Percentiles rank a stretch among this genome's conserved stretches.
Conservation (phyloP, 2,113 vertebrate genomes). For the Abramis brama region DNA sequence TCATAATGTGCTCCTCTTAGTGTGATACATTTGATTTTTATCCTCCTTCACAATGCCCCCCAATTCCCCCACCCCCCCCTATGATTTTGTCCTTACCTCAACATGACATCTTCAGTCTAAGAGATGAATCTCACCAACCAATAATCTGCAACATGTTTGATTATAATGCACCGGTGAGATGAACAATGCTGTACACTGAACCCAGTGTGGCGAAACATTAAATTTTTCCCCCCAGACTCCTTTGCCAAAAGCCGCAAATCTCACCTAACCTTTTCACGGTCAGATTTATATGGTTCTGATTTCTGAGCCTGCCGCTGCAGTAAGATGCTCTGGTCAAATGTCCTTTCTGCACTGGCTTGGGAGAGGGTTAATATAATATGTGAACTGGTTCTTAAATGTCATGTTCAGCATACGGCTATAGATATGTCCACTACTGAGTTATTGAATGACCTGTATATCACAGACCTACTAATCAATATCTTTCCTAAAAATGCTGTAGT, state of each 20-base stretch:
- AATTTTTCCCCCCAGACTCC: background rate
- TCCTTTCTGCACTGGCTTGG: background rate
- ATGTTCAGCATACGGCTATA: slow-evolving; percentile 39
- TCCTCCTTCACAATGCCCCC: background rate
- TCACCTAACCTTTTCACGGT: background rate
- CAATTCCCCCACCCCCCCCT: background rate
- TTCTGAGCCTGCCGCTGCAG: background rate
- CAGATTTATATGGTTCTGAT: background rate
- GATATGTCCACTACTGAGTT: slow-evolving; percentile 11
- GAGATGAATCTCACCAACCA: slow-evolving; percentile 39
- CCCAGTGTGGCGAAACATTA: background rate
- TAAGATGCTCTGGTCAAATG: background rate
- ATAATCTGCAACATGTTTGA: background rate
- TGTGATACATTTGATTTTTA: slow-evolving; percentile 54
- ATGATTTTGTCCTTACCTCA: slow-evolving; percentile 28
- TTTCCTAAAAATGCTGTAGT: slow-evolving; percentile 18
- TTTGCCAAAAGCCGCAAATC: background rate
- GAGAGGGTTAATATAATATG: background rate
- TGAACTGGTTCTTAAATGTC: slow-evolving; percentile 19
- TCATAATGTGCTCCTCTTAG: slow-evolving; percentile 57
- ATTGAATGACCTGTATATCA: slow-evolving; percentile 45
- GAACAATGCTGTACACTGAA: background rate
- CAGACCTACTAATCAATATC: slow-evolving; percentile 35
- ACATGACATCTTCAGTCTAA: slow-evolving; percentile 42
- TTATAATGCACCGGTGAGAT: background rate